Evolutionary conservation across 2,797 vertebrate genomes (phyloP).

Genomic region (Mastacembelus armatus): DNA sequence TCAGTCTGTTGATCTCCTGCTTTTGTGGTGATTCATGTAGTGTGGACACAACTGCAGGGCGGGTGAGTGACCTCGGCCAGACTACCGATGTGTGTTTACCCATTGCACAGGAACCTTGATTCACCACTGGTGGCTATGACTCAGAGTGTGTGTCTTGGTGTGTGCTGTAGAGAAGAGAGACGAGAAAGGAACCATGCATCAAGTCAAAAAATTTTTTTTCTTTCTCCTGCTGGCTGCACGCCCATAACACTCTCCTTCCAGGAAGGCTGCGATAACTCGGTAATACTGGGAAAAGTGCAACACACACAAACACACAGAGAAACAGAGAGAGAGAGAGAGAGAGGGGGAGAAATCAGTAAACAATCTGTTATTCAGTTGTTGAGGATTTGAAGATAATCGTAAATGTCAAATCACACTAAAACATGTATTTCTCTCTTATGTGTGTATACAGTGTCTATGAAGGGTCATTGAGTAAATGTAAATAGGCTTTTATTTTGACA

Average conservation of each 20-base stretch:
- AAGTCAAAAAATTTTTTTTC: constrained; percentile 25
- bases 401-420: constrained; percentile 19
- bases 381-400: constrained; percentile 17
- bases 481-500: background rate
- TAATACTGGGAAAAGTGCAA: constrained; percentile 41
- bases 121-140: constrained; percentile 36
- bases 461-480: too few relatives aligned
- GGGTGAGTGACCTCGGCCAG: constrained; percentile 72
- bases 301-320: background rate
- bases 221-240: constrained; percentile 25
- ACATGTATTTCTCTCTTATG: background rate
- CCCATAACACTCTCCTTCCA: constrained; percentile 44
- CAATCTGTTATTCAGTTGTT: constrained; percentile 11
- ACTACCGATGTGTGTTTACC: constrained; percentile 72
- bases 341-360: too few relatives aligned
- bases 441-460: background rate
- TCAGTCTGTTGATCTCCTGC: background rate
- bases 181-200: constrained; percentile 12
- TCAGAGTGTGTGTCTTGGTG: constrained; percentile 15
- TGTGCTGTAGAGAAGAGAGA: constrained; percentile 9
- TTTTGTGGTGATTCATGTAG: background rate
- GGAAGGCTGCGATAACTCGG: constrained; percentile 38
- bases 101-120: constrained; percentile 72
- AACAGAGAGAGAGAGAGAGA: too few relatives aligned
- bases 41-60: constrained; percentile 25